Conservation (phyloP, 2,888 invertebrate genomes). For the Eristalis pertinax region DNA sequence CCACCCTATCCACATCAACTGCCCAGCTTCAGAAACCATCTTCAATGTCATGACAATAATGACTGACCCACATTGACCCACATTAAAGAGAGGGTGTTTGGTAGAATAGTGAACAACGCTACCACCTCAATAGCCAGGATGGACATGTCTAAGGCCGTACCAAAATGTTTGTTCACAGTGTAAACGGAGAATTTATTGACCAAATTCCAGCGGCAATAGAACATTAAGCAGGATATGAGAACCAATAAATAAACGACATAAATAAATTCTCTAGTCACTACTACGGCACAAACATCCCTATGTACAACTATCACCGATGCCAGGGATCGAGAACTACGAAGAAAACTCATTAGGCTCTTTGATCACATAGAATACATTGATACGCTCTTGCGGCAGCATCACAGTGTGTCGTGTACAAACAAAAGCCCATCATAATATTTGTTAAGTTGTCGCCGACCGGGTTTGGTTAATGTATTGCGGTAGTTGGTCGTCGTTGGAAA, state of each 20-base stretch:
- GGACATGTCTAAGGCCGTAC: slow-evolving; percentile 71
- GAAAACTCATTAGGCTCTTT: slow-evolving; percentile 70
- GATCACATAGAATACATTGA: slow-evolving; percentile 71
- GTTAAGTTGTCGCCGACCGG: slow-evolving; percentile 67
- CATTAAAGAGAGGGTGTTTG: slow-evolving; percentile 57
- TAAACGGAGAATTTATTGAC: slow-evolving; percentile 71
- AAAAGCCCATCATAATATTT: slow-evolving; percentile 51
- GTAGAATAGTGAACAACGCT: slow-evolving; percentile 34
- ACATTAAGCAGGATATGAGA: slow-evolving; percentile 71
- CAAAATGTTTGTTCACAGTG: slow-evolving; percentile 69
- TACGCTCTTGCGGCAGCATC: slow-evolving; percentile 66
- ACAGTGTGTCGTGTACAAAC: slow-evolving; percentile 10
- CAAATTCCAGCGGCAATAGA: slow-evolving; percentile 71
- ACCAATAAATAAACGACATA: slow-evolving; percentile 70
- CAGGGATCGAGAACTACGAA: slow-evolving; percentile 25
- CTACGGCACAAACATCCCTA: slow-evolving; percentile 13
- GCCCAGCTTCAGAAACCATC: slow-evolving; percentile 34
- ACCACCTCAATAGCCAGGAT: slow-evolving; percentile 63
- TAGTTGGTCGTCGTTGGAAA: background rate
- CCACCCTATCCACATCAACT: slow-evolving; percentile 2
- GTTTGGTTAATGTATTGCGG: background rate
- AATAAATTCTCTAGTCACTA: slow-evolving; percentile 56
- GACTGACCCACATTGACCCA: slow-evolving; percentile 71
- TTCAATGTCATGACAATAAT: slow-evolving; percentile 68
- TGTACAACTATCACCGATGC: slow-evolving; percentile 14